Evolutionary conservation across 92 coral and sea anemone genomes (phyloP).

Genomic region (Umimayanthus chanpuru): DNA sequence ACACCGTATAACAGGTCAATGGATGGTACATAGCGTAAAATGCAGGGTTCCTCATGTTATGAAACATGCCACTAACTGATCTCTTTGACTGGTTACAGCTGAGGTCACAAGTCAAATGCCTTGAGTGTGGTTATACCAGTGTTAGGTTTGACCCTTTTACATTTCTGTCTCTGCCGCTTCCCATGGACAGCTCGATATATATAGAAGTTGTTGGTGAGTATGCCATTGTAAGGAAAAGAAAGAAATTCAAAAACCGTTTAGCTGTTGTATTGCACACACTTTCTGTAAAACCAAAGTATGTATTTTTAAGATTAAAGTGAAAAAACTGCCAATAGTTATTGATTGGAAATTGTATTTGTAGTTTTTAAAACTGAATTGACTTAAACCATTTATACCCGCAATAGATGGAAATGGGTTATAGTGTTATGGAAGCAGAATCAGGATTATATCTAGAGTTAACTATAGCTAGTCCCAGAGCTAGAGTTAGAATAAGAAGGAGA

Average conservation of each 20-base stretch:
- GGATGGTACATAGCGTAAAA: too few relatives aligned
- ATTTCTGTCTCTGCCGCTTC: constrained; percentile 95
- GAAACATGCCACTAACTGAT: background rate
- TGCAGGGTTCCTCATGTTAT: too few relatives aligned
- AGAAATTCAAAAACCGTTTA: background rate
- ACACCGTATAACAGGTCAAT: too few relatives aligned
- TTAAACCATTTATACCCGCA: too few relatives aligned
- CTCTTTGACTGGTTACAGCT: constrained; percentile 56
- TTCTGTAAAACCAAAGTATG: background rate
- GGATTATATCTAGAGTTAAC: background rate
- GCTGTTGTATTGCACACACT: background rate
- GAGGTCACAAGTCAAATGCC: constrained; percentile 90
- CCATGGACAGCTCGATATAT: constrained; percentile 94
- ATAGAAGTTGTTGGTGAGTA: constrained; percentile 93
- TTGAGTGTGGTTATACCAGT: constrained; percentile 95
- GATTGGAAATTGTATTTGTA: background rate
- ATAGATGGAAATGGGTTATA: too few relatives aligned
- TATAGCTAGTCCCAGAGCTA: background rate
- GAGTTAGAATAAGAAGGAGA: background rate
- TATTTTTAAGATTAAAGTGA: too few relatives aligned
- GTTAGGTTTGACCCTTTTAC: constrained; percentile 98
- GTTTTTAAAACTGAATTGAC: too few relatives aligned
- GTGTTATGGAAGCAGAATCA: too few relatives aligned
- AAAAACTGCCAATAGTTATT: too few relatives aligned
- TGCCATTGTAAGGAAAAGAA: too few relatives aligned